Conservation (phyloP, 1,140 invertebrate species). For the Cardiocondyla obscurior region DNA sequence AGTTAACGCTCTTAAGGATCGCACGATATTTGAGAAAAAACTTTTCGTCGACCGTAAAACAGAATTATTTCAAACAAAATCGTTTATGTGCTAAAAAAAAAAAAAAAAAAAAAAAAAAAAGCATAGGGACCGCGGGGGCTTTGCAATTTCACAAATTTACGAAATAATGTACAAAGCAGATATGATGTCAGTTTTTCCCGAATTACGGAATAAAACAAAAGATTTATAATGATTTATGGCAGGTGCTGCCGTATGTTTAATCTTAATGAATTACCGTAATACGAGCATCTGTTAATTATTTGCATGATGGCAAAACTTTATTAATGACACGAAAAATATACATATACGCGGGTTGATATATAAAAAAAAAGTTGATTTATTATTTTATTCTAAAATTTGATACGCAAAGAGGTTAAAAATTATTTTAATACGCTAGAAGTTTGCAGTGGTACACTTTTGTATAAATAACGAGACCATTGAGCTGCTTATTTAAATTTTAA, state of each 20-base stretch:
- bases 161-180: neutral
- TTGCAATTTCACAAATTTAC: neutral
- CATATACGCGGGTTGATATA: neutral
- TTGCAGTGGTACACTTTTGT: neutral
- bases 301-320: neutral
- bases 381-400: neutral
- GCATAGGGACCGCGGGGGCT: neutral
- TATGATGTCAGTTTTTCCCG: neutral
- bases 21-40: neutral
- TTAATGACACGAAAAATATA: neutral
- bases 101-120: too few relatives aligned
- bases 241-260: neutral
- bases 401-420: neutral
- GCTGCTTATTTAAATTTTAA: neutral
- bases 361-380: constrained; percentile 13
- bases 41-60: neutral
- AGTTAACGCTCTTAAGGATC: neutral
- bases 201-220: neutral
- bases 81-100: too few relatives aligned
- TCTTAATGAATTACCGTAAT: constrained; percentile 11
- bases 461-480: neutral
- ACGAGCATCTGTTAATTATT: constrained; percentile 4
- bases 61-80: neutral
- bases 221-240: constrained; percentile 10
- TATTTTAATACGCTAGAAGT: neutral